A percentile compares a stretch with the other conserved stretches of the same genome.
These are phyloP conservation scores for Aplocera efformata DNA, from an alignment of 2,888 invertebrate genomes.

Conservation along the genomic window DNA sequence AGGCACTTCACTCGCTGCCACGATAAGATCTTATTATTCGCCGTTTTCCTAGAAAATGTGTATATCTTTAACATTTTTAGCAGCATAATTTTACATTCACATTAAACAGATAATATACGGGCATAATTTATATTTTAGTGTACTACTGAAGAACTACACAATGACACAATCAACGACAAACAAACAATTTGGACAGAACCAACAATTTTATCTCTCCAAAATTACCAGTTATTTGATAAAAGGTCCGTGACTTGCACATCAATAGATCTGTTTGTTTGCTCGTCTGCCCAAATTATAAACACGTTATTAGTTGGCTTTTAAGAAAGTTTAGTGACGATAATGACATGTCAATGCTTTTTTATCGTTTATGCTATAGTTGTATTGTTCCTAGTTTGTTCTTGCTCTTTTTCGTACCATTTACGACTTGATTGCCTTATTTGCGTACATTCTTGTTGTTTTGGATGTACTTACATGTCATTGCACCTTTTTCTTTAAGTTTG, in stretches of 20 bases:
- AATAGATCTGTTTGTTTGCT: conserved; percentile 32
- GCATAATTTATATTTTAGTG: too few relatives aligned
- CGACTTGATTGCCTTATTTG: background rate
- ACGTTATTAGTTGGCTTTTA: conserved; percentile 58
- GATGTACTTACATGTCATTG: too few relatives aligned
- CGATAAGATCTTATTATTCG: too few relatives aligned
- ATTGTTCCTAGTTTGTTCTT: conserved; percentile 1
- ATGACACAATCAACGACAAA: conserved; percentile 35
- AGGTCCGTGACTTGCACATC: conserved; percentile 47
- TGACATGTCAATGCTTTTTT: conserved; percentile 27
- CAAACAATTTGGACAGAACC: conserved; percentile 41
- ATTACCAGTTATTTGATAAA: conserved; percentile 39
- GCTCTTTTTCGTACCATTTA: conserved; percentile 2
- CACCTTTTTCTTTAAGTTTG: too few relatives aligned
- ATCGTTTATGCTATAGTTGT: background rate
- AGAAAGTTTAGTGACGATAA: conserved; percentile 53
- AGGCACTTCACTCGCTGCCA: background rate
- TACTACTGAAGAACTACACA: too few relatives aligned
- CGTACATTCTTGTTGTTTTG: too few relatives aligned
- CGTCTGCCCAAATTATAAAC: conserved; percentile 39
- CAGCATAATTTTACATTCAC: too few relatives aligned
- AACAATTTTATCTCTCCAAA: conserved; percentile 39
- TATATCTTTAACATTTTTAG: too few relatives aligned
- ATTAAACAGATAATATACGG: too few relatives aligned
- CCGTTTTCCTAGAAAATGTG: too few relatives aligned